phyloP scores from a whole-genome alignment of 2,888 invertebrate genomes.

The Cheilosia scutellata region DNA sequence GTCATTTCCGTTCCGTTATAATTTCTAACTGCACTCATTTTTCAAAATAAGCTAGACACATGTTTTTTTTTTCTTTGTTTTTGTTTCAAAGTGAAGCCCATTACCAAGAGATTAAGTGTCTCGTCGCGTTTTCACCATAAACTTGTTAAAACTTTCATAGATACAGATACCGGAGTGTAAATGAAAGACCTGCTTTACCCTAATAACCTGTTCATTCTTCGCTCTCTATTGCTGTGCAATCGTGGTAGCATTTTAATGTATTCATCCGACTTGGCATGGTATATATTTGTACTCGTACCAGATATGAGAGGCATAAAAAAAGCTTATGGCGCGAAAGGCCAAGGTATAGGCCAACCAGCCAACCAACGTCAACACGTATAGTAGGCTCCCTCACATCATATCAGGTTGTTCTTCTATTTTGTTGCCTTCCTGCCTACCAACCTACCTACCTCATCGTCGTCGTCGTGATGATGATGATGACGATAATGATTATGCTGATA shows the following conservation, averaged over 20 bases:
- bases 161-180: conserved; percentile 27
- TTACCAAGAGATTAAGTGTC: conserved; percentile 44
- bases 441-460: conserved; percentile 20
- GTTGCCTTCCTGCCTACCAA: conserved; percentile 15
- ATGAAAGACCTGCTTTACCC: conserved; percentile 69
- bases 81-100: conserved; percentile 47
- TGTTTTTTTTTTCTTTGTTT: neutral
- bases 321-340: conserved; percentile 68
- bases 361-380: conserved; percentile 42
- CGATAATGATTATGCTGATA: conserved; percentile 68
- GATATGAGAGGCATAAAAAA: conserved; percentile 31
- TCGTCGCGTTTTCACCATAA: conserved; percentile 43
- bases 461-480: conserved; percentile 32
- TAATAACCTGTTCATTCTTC: conserved; percentile 64
- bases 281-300: conserved; percentile 20
- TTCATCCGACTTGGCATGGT: conserved; percentile 60
- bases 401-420: conserved; percentile 18
- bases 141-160: conserved; percentile 68
- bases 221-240: conserved; percentile 45
- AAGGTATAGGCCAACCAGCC: conserved; percentile 72
- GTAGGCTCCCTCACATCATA: conserved; percentile 49
- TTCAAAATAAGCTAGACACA: conserved; percentile 6
- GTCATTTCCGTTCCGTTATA: conserved; percentile 39
- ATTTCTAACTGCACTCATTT: conserved; percentile 43
- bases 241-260: conserved; percentile 65